Base-by-base conservation (phyloP, 1,140 invertebrate genomes). In the Pseudobourletiella spinata region DNA sequence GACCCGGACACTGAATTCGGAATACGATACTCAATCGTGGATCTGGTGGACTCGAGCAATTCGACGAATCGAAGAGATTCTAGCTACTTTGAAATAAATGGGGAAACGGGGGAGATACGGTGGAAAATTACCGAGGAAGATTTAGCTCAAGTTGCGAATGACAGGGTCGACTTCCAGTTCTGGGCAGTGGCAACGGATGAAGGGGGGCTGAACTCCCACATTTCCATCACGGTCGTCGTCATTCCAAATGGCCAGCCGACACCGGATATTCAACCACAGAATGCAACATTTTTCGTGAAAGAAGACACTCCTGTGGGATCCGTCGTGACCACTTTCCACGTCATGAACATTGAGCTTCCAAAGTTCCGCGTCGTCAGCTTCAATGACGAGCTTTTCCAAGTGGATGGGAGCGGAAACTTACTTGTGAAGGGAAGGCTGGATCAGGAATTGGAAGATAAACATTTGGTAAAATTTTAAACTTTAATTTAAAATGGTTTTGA, bases 191-290 rank as follows among this genome's bases (percentile, higher is more conserved):
- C 68, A n/a, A 65, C 61, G 20, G 68, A 70, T 44, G 65, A 70
- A 22, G 65, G 65, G 44, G 65, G 60, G 14, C 56, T 70, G 15
- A 62, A 70, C 50, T 63, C 59, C 24, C 57, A 67, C 39, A 63
- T 70, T n/a, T 65, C 68, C 44, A 62, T 70, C 14, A 70, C 65
- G 6, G 65, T 70, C 20, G 63, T 67, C 20, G 55, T 70, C 29
- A 48, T 70, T 15, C 60, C 65, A 18, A 59, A 63, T 18, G 62
- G 65, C 20, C 44, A 63, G 30, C 65, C 58, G 2, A 61, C 32
- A 24, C 68, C 68, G n/a, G 68, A 65, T 44, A 67, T 70, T 22
- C 63, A 70, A 46, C 68, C 68, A n/a, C 68, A 70, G 57, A 70
- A 70, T 48, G 63, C 68, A 2, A 70, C 68, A 2, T 70, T 70